Evolutionary conservation across 2,888 invertebrate species (phyloP), one percentile per base, ranked within the genome.

Genomic region (Rhorus exstirpatorius): DNA sequence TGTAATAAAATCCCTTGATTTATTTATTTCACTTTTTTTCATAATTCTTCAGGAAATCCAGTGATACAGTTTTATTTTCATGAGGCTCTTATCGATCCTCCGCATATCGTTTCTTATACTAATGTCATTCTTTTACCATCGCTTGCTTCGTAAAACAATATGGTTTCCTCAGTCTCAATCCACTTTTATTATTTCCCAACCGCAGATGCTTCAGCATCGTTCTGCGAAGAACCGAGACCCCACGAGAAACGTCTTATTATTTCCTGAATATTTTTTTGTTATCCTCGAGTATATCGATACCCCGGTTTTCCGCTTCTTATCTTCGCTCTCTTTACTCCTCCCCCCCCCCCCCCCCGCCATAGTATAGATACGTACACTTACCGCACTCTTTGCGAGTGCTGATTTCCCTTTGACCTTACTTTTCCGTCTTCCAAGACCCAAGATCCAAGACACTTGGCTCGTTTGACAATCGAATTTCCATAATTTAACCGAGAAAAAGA

Each of bases 191-290:
- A 17, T 86, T 83, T 81, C 79, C 85, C 81, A 84, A 86, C 86
- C 85, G 85, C 85, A 84, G 84, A 82, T 81, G 83, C 81, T 79
- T 83, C 77, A 74, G 74, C 70, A 84, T 75, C 72, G 61, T 79
- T 35, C 41, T 68, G 74, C 80, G 74, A 72, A 78, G 82, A 81
- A 68, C 65, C 17, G 19, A 8, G 51, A 70, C 63, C 70, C 72
- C 84, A 85, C 77, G 79, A 85, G 85, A 86, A 86, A 86, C 83
- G 83, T 90, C 90, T 91, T 91, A 90, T 91, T 91, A 91, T 90
- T 89, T 88, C 86, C 10, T 17, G 86, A 87, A 87, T 87, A 89
- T 88, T 83, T 55, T 53, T 44, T 58, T 19, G 1, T 35, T 17
- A 19, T 68, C 7, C 85, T 83, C 87, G 85, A 86, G 79, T 84